Conservation (phyloP, 2,888 invertebrate genomes). For the Trissonchulus latispiculum region DNA sequence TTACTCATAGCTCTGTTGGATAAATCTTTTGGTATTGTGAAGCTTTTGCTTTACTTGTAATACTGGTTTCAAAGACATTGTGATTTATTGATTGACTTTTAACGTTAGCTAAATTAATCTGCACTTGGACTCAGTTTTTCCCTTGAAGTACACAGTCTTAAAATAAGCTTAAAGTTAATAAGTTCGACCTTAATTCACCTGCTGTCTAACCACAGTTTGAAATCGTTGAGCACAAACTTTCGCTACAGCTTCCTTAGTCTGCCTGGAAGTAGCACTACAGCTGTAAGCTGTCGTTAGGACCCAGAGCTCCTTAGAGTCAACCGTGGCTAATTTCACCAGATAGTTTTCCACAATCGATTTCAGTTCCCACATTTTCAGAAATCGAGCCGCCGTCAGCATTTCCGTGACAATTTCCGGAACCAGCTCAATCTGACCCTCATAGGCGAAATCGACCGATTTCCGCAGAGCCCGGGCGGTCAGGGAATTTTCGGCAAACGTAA, state of each 20-base stretch:
- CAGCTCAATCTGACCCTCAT: not conserved
- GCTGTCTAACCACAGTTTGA: too few species aligned
- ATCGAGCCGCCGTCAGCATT: not conserved
- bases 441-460: not conserved
- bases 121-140: too few species aligned
- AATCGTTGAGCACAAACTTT: not conserved
- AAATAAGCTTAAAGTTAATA: too few species aligned
- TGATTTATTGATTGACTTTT: too few species aligned
- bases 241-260: not conserved
- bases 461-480: not conserved
- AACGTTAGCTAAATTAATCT: too few species aligned
- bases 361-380: not conserved
- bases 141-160: too few species aligned
- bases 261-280: not conserved
- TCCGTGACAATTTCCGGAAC: not conserved
- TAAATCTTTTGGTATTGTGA: too few species aligned
- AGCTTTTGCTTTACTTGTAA: too few species aligned
- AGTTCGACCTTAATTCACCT: too few species aligned
- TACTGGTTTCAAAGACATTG: too few species aligned
- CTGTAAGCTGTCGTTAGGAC: not conserved
- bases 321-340: not conserved
- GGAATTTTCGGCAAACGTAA: not conserved
- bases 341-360: not conserved
- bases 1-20: too few species aligned
- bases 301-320: not conserved